A percentile compares a stretch with the other conserved stretches of the same genome.
Evolutionary conservation across 2,888 invertebrate species (phyloP).

Genomic region (Bunonema sp.): DNA sequence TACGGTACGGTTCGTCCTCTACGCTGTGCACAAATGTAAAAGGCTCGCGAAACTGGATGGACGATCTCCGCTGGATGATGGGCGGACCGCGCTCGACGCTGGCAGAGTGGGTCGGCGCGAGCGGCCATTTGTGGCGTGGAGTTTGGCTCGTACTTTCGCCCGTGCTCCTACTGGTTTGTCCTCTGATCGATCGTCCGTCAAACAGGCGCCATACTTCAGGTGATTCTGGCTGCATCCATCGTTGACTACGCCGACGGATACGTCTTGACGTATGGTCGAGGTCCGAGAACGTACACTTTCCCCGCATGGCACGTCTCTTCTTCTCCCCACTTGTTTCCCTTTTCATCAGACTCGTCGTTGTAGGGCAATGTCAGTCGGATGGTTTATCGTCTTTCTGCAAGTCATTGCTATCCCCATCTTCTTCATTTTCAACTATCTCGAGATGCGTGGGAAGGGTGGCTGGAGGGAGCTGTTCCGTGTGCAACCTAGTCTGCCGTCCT

Average conservation of each 20-base stretch:
- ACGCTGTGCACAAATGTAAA: not conserved
- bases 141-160: conserved; percentile 2
- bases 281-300: not conserved
- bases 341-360: not conserved
- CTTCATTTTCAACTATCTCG: conserved; percentile 1
- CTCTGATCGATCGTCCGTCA: too few species aligned
- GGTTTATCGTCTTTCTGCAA: conserved; percentile 2
- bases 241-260: conserved; percentile 2
- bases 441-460: not conserved
- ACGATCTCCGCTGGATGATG: conserved; percentile 4
- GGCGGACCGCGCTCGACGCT: conserved; percentile 1
- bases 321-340: not conserved
- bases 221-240: too few species aligned
- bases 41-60: conserved; percentile 1
- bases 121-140: not conserved
- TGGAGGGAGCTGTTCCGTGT: conserved; percentile 3
- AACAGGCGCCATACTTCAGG: too few species aligned
- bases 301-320: not conserved
- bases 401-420: conserved; percentile 1
- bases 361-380: conserved; percentile 2
- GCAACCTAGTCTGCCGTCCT: conserved; percentile 3
- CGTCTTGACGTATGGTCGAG: conserved; percentile 1
- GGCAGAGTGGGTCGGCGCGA: conserved; percentile 1
- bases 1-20: conserved; percentile 2
- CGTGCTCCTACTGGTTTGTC: not conserved